These are phyloP conservation scores for Clarias gariepinus DNA, from an alignment of 2,113 vertebrate species.

Conservation along the genomic window DNA sequence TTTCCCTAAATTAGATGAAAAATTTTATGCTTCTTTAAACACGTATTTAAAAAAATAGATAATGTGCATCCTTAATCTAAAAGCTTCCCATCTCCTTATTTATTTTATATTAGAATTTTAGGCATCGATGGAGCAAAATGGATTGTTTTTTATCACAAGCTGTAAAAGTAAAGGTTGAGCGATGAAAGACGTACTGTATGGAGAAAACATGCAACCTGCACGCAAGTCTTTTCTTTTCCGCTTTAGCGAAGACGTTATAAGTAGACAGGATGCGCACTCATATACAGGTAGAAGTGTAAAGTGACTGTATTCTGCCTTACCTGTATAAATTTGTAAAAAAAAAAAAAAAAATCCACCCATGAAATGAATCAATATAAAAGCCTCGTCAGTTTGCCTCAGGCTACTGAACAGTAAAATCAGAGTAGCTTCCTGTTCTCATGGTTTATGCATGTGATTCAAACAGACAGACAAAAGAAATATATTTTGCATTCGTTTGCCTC, in stretches of 20 bases:
- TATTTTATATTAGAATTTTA: too few species aligned
- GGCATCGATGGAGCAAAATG: too few species aligned
- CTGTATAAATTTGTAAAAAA: background rate
- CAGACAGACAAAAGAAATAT: background rate
- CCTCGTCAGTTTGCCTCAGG: background rate
- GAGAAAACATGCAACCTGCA: too few species aligned
- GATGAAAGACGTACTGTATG: too few species aligned
- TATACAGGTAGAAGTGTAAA: background rate
- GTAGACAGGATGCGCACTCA: background rate
- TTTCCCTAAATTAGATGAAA: background rate
- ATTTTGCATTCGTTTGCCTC: background rate
- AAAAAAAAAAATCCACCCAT: background rate
- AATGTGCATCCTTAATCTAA: too few species aligned
- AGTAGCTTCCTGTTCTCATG: background rate
- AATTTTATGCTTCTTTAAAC: background rate
- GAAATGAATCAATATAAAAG: background rate
- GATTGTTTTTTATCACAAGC: too few species aligned
- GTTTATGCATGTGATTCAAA: background rate
- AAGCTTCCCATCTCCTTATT: too few species aligned
- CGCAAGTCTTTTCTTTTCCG: too few species aligned
- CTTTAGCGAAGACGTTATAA: background rate
- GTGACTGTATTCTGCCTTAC: background rate
- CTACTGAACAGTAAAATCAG: background rate
- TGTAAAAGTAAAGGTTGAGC: too few species aligned
- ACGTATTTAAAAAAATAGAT: too few species aligned